Evolutionary conservation across 2,113 vertebrate genomes (phyloP).

Genomic region (Sebastes fasciatus): DNA sequence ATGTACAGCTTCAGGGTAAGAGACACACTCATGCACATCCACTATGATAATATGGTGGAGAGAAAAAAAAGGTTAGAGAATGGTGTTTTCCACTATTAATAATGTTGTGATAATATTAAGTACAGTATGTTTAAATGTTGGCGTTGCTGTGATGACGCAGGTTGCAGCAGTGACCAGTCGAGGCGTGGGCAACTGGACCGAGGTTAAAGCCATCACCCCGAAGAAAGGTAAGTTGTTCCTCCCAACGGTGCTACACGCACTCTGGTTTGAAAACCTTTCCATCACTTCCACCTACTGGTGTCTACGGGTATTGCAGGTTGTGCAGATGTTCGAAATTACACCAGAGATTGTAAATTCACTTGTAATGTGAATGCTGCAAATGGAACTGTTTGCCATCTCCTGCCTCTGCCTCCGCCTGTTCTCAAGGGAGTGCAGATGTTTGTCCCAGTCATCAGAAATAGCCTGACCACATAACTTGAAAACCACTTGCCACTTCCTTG

Average conservation of each 20-base stretch:
- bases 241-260: background rate
- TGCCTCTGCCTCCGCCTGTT: too few relatives aligned
- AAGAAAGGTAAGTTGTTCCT: slow-evolving; percentile 83
- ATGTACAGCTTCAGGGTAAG: slow-evolving; percentile 92
- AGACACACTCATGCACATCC: background rate
- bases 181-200: slow-evolving; percentile 95
- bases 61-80: too few relatives aligned
- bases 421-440: too few relatives aligned
- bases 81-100: background rate
- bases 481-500: too few relatives aligned
- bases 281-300: slow-evolving; percentile 45
- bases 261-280: background rate
- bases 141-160: slow-evolving; percentile 71
- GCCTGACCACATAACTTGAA: too few relatives aligned
- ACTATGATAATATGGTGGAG: background rate
- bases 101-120: too few relatives aligned
- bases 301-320: too few relatives aligned
- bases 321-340: too few relatives aligned
- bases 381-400: too few relatives aligned
- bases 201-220: slow-evolving; percentile 92
- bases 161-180: slow-evolving; percentile 95
- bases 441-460: too few relatives aligned
- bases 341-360: too few relatives aligned
- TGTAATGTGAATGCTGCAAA: too few relatives aligned
- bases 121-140: background rate